phyloP scores from a whole-genome alignment of 2,888 invertebrate species.

The Argyra leucocephala region DNA sequence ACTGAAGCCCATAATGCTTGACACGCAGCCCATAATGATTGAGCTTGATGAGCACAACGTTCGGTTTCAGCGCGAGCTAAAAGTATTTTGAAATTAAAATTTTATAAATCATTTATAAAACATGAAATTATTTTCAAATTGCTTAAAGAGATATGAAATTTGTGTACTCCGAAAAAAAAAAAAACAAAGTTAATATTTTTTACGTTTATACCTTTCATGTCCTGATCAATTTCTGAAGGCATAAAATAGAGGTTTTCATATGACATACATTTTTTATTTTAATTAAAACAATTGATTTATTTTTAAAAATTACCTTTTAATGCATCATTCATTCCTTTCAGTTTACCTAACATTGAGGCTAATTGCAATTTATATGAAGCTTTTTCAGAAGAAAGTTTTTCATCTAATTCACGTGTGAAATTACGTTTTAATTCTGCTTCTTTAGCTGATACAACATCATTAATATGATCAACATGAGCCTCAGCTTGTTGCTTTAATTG shows the following conservation, averaged over 20 bases:
- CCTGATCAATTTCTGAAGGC: conserved; percentile 39
- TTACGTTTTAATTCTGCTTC: conserved; percentile 47
- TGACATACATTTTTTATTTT: background rate
- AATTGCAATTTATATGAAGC: conserved; percentile 60
- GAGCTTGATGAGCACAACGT: conserved; percentile 66
- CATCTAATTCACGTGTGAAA: conserved; percentile 52
- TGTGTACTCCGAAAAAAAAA: too few relatives aligned
- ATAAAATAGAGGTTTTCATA: too few relatives aligned
- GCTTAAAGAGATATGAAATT: too few relatives aligned
- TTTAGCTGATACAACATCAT: conserved; percentile 55
- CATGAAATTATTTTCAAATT: too few relatives aligned
- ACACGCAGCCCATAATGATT: conserved; percentile 88
- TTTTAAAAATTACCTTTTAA: conserved; percentile 52
- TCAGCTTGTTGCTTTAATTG: conserved; percentile 78
- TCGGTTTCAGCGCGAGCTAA: conserved; percentile 64
- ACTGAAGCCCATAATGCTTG: conserved; percentile 75
- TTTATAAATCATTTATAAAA: too few relatives aligned
- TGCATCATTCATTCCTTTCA: conserved; percentile 68
- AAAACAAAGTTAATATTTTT: background rate
- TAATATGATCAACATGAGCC: conserved; percentile 72
- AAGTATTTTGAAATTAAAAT: background rate
- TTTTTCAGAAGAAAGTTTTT: conserved; percentile 58
- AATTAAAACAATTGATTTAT: background rate
- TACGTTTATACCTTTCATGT: conserved; percentile 38
- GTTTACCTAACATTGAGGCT: conserved; percentile 60